These are phyloP conservation scores for Oreochromis niloticus DNA, from an alignment of 2,113 vertebrate genomes.

Conservation along the genomic window DNA sequence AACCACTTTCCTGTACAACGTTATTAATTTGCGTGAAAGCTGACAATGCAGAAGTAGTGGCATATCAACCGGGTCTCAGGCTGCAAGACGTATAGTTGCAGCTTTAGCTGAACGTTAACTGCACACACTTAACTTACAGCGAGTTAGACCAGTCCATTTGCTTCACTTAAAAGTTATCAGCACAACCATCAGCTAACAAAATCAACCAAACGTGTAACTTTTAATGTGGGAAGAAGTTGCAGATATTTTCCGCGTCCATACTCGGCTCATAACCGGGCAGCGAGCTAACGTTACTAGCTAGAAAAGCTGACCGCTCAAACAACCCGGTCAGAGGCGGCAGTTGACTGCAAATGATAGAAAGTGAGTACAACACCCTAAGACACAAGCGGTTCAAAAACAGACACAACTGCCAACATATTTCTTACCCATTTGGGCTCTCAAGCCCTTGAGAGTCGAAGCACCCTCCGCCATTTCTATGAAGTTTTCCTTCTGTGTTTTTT, in stretches of 20 bases:
- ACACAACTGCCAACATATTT: neutral
- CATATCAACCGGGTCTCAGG: conserved; percentile 10
- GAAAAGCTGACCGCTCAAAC: conserved; percentile 9
- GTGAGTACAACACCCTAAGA: too few species aligned
- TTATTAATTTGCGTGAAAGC: neutral
- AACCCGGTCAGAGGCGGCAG: neutral
- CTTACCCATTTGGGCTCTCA: conserved; percentile 78
- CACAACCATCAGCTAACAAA: neutral
- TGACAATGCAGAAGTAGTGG: neutral
- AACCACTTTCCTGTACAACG: neutral
- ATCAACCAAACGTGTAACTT: neutral
- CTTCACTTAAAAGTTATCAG: fast-evolving
- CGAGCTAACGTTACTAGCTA: conserved; percentile 48
- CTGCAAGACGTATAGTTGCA: neutral
- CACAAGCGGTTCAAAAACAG: neutral
- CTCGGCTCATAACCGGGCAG: conserved; percentile 7
- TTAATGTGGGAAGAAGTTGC: neutral
- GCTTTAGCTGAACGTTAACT: neutral
- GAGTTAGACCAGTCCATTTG: neutral
- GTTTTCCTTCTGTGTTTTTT: conserved; percentile 54
- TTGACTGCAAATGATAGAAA: neutral
- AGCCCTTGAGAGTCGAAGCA: conserved; percentile 73
- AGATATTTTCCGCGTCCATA: conserved; percentile 14
- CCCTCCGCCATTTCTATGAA: conserved; percentile 79
- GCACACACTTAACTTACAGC: neutral